Base-by-base conservation (phyloP, 2,113 vertebrate genomes). In the Peromyscus polionotus region DNA sequence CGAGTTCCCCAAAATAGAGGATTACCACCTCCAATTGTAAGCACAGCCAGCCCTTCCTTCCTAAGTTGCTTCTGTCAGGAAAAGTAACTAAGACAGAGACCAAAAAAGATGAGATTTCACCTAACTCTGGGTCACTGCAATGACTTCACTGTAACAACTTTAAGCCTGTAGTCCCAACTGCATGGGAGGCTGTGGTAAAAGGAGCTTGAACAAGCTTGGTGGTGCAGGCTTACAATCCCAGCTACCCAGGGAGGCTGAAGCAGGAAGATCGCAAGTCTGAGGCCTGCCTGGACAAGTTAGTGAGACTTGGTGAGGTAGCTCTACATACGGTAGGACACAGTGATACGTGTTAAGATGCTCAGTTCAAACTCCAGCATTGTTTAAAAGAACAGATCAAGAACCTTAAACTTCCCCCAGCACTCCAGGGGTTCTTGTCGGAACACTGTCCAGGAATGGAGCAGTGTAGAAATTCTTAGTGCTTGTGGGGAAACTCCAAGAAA, bases 71-170 rank as follows among this genome's bases (percentile, higher is more conserved):
- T 61, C 45, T 48, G 42, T 67, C 31, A 33, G 42, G 17, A 68
- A 68, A 68, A 51, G 31, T 36, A 68, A 48, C 63, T 68, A 68
- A 51, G 45, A 51, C 11, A 87, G 28, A 42, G 76, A 89, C n/a
- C 33, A 91, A 91, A 93, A 42, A 93, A 7, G 65, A 91, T 57
- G 68, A 77, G 72, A 54, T 93, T 79, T 95, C 85, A 54, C 28
- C 10, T 39, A 77, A 94, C 45, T 77, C 31, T 45, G 17, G 87
- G 63, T 75, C 76, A 96, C 48, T 93, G 67, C 28, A 33, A 68
- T 31, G n/a, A 84, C 20, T 88, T 84, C 89, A 95, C 80, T 33
- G 80, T 28, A 90, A 79, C 63, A 65, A 36, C 39, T 59, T 88
- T 42, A 33, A 59, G 24, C 31, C 76, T 39, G 3, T 0, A 48